Evolutionary conservation across 2,888 invertebrate species (phyloP).

Genomic region (Tryphoninae sp.): DNA sequence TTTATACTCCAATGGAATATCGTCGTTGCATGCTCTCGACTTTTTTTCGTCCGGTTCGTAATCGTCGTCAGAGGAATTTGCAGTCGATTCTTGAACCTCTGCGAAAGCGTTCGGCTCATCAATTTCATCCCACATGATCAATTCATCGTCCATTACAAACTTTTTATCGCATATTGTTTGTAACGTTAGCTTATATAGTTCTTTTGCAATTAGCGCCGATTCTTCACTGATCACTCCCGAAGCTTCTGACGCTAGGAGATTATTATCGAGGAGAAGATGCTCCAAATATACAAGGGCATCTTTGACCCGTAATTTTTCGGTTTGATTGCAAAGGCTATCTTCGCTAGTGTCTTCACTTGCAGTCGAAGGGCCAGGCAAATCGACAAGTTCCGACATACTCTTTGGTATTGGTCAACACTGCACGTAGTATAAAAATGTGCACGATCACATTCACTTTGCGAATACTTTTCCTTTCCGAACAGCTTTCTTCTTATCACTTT

Average conservation of each 20-base stretch:
- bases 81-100: conserved; percentile 31
- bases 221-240: conserved; percentile 36
- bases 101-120: conserved; percentile 38
- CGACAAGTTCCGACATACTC: conserved; percentile 7
- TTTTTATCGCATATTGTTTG: conserved; percentile 53
- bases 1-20: conserved; percentile 53
- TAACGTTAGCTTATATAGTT: conserved; percentile 40
- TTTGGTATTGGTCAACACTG: not conserved
- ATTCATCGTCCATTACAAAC: conserved; percentile 53
- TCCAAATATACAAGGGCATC: conserved; percentile 11
- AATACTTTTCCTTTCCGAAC: not conserved
- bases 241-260: conserved; percentile 47
- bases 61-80: conserved; percentile 43
- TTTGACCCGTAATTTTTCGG: conserved; percentile 8
- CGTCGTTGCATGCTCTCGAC: conserved; percentile 6
- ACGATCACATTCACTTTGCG: not conserved
- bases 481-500: not conserved
- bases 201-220: conserved; percentile 47
- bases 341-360: not conserved
- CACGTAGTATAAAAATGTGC: not conserved
- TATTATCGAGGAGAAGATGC: conserved; percentile 32
- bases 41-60: conserved; percentile 57
- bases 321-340: conserved; percentile 1
- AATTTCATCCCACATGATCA: conserved; percentile 48
- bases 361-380: conserved; percentile 22